A percentile compares a stretch with the other conserved stretches of the same genome.
These are phyloP conservation scores for Caenorhabditis panamensis DNA, from an alignment of 2,888 invertebrate species.

Conservation along the genomic window DNA sequence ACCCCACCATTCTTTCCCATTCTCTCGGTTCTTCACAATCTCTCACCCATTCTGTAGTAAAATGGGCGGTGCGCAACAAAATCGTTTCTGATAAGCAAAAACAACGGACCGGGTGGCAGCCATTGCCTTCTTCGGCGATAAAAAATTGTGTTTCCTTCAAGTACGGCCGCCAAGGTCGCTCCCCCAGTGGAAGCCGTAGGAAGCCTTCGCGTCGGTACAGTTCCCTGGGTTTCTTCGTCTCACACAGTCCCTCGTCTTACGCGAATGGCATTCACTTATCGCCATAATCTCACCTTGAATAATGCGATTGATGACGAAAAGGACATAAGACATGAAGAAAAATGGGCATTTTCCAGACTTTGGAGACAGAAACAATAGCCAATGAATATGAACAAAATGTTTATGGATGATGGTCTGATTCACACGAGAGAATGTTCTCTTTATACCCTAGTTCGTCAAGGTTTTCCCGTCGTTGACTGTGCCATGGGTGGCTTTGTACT, in stretches of 20 bases:
- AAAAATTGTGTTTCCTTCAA: conserved; percentile 50
- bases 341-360: background rate
- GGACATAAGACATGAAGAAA: conserved; percentile 5
- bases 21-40: conserved; percentile 25
- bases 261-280: conserved; percentile 57
- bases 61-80: conserved; percentile 55
- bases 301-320: conserved; percentile 40
- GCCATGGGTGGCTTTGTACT: conserved; percentile 35
- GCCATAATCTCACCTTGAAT: conserved; percentile 59
- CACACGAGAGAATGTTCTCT: background rate
- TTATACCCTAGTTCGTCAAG: conserved; percentile 27
- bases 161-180: conserved; percentile 56
- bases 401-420: conserved; percentile 14
- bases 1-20: background rate
- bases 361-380: background rate
- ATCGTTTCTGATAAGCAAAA: conserved; percentile 51
- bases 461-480: conserved; percentile 29
- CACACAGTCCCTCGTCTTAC: background rate
- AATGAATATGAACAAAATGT: conserved; percentile 4
- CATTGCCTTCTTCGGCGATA: conserved; percentile 40
- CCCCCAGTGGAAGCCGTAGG: conserved; percentile 25
- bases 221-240: conserved; percentile 29
- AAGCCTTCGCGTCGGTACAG: conserved; percentile 34
- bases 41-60: conserved; percentile 51
- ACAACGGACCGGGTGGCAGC: conserved; percentile 47